Conservation (phyloP, 2,888 invertebrate genomes). For the Lasioglossum malachurum region DNA sequence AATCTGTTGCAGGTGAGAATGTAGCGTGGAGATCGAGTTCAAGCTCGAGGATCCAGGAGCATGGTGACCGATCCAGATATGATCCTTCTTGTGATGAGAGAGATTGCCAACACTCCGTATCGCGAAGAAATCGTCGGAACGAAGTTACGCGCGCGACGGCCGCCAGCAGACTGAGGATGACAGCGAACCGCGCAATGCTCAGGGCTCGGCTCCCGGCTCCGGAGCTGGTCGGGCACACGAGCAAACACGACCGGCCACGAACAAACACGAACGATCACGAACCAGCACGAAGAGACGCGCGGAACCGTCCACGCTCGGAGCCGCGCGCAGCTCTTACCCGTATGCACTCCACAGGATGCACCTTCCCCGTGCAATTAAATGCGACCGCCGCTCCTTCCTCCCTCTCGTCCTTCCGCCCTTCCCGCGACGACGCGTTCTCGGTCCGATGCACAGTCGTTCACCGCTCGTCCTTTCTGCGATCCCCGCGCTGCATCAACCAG, state of each 20-base stretch:
- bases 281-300: not conserved
- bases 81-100: not conserved
- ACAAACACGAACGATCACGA: not conserved
- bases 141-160: not conserved
- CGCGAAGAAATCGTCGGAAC: not conserved
- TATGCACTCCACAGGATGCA: not conserved
- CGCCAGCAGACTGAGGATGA: not conserved
- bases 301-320: not conserved
- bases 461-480: not conserved
- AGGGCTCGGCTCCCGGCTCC: not conserved
- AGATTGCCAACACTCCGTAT: not conserved
- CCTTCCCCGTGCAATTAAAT: not conserved
- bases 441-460: not conserved
- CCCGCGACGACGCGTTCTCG: not conserved
- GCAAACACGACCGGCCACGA: not conserved
- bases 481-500: not conserved
- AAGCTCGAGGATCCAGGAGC: slow-evolving; percentile 20
- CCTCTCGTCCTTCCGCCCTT: slow-evolving; percentile 7
- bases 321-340: not conserved
- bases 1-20: not conserved
- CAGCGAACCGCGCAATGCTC: not conserved
- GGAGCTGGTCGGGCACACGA: not conserved
- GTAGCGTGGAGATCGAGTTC: not conserved
- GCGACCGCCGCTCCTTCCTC: slow-evolving; percentile 1
- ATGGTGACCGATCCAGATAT: slow-evolving; percentile 14